These are phyloP conservation scores for Chrysolina oricalcia DNA, from an alignment of 2,888 invertebrate genomes.

Conservation along the genomic window DNA sequence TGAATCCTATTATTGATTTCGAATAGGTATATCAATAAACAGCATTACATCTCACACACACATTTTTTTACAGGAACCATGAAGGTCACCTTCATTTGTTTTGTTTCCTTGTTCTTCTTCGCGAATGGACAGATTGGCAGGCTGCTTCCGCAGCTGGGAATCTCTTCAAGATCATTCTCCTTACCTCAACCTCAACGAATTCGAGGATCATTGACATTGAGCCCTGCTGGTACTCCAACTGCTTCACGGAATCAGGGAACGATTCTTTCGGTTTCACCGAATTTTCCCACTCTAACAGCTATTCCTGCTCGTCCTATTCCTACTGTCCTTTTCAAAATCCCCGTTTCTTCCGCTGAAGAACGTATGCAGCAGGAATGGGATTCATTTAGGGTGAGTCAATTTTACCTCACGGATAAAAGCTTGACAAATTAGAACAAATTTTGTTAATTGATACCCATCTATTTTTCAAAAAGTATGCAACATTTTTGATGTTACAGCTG, in stretches of 20 bases:
- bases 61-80: constrained; percentile 25
- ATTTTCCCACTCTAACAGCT: not conserved
- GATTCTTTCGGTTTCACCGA: not conserved
- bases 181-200: not conserved
- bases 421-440: not conserved
- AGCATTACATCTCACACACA: not conserved
- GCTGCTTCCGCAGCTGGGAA: not conserved
- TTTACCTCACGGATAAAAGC: not conserved
- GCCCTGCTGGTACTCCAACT: not conserved
- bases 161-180: not conserved
- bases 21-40: not conserved
- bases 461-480: too few species aligned
- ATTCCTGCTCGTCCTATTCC: not conserved
- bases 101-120: not conserved
- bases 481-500: too few species aligned
- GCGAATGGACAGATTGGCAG: not conserved
- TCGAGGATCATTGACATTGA: not conserved
- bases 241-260: not conserved
- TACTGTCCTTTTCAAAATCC: not conserved
- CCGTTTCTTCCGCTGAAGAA: not conserved
- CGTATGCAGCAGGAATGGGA: constrained; percentile 4
- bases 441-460: not conserved
- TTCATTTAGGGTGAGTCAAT: constrained; percentile 11
- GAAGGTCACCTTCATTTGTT: constrained; percentile 16
- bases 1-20: too few species aligned